Evolutionary conservation across 2,113 vertebrate genomes (phyloP), one percentile per base, ranked within the genome.

Genomic region (Tragelaphus buxtoni): DNA sequence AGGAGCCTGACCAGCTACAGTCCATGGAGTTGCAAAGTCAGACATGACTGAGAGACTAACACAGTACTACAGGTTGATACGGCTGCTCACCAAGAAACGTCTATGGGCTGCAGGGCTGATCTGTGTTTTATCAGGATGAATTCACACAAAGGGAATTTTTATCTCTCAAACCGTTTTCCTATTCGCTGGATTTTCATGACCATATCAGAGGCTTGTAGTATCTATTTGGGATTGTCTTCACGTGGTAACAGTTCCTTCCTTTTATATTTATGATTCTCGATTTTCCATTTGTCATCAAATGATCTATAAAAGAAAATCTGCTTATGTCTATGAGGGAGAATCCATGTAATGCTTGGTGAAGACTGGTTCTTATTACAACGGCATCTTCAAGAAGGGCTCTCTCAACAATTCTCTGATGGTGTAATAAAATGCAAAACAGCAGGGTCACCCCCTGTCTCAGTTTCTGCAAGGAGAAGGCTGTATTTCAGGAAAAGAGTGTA

Each of bases 231-330:
- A 45, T 42, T 72, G 51, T 30, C 47, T 76, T 55, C 76, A 8
- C 0, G 18, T 63, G 55, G 9, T n/a, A 28, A 28, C 24, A 49
- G 16, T 72, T 88, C 49, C n/a, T 24, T n/a, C n/a, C 13, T 61
- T 94, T 69, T 17, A 42, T 42, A 20, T 56, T 51, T 81, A 47
- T 26, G 81, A 35, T 49, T 65, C 35, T 86, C 1, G 61, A 12
- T 56, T 77, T 87, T 16, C 45, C 51, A 79, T 86, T 91, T 61
- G 53, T 89, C 35, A 51, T 77, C 77, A 90, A 91, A 84, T 56
- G 72, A 81, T 82, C 77, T 88, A 24, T 92, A 3, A 47, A 92
- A 94, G 88, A 83, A 91, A 84, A 79, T 28, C 39, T 51, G n/a
- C 11, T 60, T 30, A 45, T 4, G 30, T 69, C n/a, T 10, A 3